phyloP scores from a whole-genome alignment of 2,113 vertebrate species.

The Clarias magur region DNA sequence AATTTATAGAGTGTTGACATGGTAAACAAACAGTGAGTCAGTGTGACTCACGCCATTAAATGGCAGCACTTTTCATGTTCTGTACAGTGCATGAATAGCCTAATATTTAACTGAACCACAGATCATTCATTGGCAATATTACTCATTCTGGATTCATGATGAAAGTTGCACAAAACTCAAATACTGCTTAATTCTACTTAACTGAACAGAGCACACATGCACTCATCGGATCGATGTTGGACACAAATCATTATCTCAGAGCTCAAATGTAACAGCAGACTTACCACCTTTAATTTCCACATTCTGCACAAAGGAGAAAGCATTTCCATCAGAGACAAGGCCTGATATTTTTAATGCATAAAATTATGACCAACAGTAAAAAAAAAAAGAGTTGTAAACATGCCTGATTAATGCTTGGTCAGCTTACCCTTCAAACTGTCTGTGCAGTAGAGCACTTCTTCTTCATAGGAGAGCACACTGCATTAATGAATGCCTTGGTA shows the following conservation, averaged over 20 bases:
- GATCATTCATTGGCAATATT: neutral
- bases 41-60: conserved; percentile 11
- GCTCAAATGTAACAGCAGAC: neutral
- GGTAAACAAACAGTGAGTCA: conserved; percentile 28
- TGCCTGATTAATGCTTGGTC: no score
- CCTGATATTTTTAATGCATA: neutral
- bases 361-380: neutral
- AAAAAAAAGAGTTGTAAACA: neutral
- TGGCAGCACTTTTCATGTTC: neutral
- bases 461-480: neutral
- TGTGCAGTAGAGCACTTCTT: neutral
- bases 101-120: neutral
- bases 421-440: no score
- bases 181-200: neutral
- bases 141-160: neutral
- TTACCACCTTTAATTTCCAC: neutral
- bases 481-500: neutral
- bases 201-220: neutral
- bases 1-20: neutral
- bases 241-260: neutral
- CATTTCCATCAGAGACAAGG: neutral
- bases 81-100: neutral
- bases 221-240: neutral
- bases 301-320: neutral
- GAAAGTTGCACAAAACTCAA: neutral